These are phyloP conservation scores for Nyctibius grandis DNA, from an alignment of 2,797 vertebrate genomes.

Conservation along the genomic window DNA sequence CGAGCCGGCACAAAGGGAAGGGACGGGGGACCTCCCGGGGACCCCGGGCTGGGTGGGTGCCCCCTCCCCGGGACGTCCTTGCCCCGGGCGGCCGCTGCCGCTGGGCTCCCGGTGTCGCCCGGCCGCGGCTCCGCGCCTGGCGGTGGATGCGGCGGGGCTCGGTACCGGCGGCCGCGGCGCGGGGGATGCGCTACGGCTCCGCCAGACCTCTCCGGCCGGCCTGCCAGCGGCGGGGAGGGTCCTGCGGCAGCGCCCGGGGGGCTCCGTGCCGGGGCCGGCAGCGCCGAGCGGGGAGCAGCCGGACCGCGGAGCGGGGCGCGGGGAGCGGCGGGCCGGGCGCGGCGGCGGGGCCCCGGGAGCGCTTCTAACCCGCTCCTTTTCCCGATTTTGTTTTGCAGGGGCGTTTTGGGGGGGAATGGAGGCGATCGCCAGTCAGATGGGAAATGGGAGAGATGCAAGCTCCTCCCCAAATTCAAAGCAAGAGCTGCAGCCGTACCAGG, in stretches of 20 bases:
- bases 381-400: conserved; percentile 41
- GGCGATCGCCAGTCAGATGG: conserved; percentile 87
- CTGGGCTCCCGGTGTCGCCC: not conserved
- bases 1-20: conserved; percentile 8
- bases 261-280: not conserved
- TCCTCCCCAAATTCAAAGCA: conserved; percentile 87
- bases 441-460: conserved; percentile 85
- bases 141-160: not conserved
- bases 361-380: not conserved
- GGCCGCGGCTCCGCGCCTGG: not conserved
- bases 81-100: not conserved
- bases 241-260: not conserved
- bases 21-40: not conserved
- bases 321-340: not conserved
- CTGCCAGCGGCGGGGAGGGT: not conserved
- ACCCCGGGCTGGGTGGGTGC: no score
- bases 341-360: conserved; percentile 21
- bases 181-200: not conserved
- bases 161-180: not conserved
- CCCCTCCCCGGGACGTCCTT: not conserved
- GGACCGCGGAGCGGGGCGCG: not conserved
- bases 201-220: not conserved
- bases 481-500: conserved; percentile 84
- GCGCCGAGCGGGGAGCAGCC: not conserved
- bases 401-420: conserved; percentile 82